phyloP scores from a whole-genome alignment of 1,140 invertebrate genomes.

The Apis mellifera region DNA sequence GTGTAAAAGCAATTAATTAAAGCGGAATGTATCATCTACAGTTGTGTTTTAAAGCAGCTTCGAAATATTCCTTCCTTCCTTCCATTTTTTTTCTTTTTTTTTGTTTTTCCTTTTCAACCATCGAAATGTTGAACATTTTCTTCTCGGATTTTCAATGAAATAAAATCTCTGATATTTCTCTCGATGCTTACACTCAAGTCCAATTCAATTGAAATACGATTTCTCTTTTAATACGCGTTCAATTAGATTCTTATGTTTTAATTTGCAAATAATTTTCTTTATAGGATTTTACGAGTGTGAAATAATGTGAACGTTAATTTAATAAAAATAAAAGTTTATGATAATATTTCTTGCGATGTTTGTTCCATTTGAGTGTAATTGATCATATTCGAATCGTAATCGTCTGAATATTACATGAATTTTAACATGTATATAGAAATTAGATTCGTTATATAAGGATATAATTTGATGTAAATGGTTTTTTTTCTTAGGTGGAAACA shows the following conservation, averaged over 20 bases:
- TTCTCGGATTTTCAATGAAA: background rate
- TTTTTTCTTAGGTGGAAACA: too few relatives aligned
- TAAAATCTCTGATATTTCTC: background rate
- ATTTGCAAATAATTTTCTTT: background rate
- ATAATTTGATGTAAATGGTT: too few relatives aligned
- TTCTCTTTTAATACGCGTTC: background rate
- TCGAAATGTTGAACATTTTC: background rate
- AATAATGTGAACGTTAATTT: background rate
- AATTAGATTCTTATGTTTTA: background rate
- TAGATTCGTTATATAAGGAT: too few relatives aligned
- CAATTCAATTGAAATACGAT: background rate
- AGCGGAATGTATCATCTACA: constrained; percentile 17
- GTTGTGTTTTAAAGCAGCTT: constrained; percentile 34
- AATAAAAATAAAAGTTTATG: background rate
- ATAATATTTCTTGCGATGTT: background rate
- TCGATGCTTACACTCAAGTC: background rate
- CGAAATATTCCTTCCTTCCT: background rate
- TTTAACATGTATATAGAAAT: too few relatives aligned
- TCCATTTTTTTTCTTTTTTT: background rate
- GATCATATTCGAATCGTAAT: too few relatives aligned
- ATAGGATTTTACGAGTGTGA: background rate
- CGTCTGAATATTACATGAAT: too few relatives aligned
- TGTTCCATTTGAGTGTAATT: too few relatives aligned
- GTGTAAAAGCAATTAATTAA: constrained; percentile 47
- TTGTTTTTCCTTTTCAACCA: constrained; percentile 1